Percentiles rank a stretch among this genome's conserved stretches.
Evolutionary conservation across 1,140 invertebrate species (phyloP).

Genomic region (Drosophila saltans): DNA sequence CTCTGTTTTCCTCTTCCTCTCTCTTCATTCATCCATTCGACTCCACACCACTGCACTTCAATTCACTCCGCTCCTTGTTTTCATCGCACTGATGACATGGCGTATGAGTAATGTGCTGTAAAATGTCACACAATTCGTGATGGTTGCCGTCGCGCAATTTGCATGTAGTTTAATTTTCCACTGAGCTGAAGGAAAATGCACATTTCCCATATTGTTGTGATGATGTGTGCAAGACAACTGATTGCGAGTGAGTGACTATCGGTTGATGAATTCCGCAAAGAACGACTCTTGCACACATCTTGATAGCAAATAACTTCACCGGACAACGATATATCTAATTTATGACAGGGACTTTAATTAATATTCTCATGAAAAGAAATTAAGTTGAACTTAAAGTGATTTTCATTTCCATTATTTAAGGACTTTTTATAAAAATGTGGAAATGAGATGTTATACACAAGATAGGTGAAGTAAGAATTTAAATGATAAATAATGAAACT

Average conservation of each 20-base stretch:
- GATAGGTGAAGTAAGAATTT: too few relatives aligned
- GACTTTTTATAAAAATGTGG: too few relatives aligned
- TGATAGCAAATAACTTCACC: background rate
- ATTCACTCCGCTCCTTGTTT: background rate
- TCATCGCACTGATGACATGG: conserved; percentile 40
- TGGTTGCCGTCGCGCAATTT: conserved; percentile 45
- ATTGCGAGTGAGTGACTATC: conserved; percentile 35
- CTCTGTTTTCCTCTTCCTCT: too few relatives aligned
- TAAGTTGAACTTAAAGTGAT: too few relatives aligned
- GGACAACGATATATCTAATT: background rate
- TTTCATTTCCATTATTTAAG: too few relatives aligned
- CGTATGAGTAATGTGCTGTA: conserved; percentile 69
- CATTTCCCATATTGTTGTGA: conserved; percentile 21
- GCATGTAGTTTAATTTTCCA: conserved; percentile 53
- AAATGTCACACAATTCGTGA: conserved; percentile 36
- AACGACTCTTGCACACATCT: background rate
- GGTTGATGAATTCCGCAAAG: background rate
- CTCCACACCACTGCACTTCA: conserved; percentile 15
- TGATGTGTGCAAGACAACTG: conserved; percentile 28
- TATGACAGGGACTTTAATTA: background rate
- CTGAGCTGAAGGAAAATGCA: conserved; percentile 14
- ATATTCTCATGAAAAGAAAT: background rate
- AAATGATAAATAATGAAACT: too few relatives aligned
- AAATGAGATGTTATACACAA: too few relatives aligned
- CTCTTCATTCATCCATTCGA: too few relatives aligned